Evolutionary conservation across 2,113 vertebrate genomes (phyloP), one percentile per base, ranked within the genome.

Genomic region (Cyanistes caeruleus): DNA sequence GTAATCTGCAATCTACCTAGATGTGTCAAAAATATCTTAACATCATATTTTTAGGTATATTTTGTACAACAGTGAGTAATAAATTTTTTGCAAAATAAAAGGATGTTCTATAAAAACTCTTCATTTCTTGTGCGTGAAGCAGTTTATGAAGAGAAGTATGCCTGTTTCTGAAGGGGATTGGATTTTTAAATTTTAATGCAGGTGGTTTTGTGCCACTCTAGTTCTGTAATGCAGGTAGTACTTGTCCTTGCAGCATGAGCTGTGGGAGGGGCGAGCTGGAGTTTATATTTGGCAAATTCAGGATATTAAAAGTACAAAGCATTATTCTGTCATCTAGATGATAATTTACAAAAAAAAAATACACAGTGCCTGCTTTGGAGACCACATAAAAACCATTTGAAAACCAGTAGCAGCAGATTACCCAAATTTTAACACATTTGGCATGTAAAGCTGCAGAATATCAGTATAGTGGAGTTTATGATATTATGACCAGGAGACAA

Each of bases 51-150:
- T 93, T 76, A 85, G 76, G 62, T 73, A 13, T 86, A 83, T 96
- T 97, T 97, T 96, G 89, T 97, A 96, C 78, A 95, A 95, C 90
- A 95, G 90, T 85, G 95, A 96, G 52, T 68, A 93, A 88, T 92
- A 93, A 83, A 43, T 78, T 86, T 96, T 97, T 97, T 95, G n/a
- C 68, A 88, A 93, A 97, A 96, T 93, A 96, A 97, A 96, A 86
- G 8, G 12, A 87, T 75, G n/a, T 95, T 82, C 75, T 74, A 56
- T 78, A 78, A 56, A 70, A 92, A 1, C 8, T n/a, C 31, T 56
- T 88, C 0, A n/a, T 60, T 94, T 92, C 52, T 75, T 81, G 30
- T 68, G 12, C 11, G 4, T 63, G 27, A 68, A 37, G 16, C 68
- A 33, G 33, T 60, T 90, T 37, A 21, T 92, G 69, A 59, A 65